Conservation (phyloP, 2,797 vertebrate genomes). For the Lutjanus argentimaculatus region DNA sequence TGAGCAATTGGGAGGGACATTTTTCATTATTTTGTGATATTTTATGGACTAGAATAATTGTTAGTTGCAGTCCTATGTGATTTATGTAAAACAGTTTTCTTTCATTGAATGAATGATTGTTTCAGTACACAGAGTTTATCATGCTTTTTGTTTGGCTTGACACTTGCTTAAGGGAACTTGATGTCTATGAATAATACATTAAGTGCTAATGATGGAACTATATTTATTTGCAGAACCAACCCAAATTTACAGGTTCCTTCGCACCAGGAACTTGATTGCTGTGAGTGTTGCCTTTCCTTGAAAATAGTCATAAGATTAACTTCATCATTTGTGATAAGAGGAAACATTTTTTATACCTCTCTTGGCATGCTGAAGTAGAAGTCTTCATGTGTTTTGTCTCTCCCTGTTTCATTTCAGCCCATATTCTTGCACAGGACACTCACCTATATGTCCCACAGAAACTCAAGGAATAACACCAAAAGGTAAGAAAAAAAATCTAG, state of each 20-base stretch:
- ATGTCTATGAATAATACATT: too few relatives aligned
- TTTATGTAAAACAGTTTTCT: background rate
- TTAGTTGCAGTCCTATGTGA: too few relatives aligned
- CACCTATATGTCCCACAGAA: conserved; percentile 98
- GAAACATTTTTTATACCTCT: conserved; percentile 15
- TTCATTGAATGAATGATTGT: background rate
- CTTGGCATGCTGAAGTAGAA: background rate
- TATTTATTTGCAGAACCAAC: conserved; percentile 90
- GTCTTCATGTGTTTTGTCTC: background rate
- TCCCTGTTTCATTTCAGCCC: conserved; percentile 86
- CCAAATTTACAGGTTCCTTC: conserved; percentile 99
- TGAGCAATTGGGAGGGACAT: too few relatives aligned
- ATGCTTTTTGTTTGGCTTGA: too few relatives aligned
- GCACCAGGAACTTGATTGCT: conserved; percentile 97
- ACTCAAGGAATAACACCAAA: conserved; percentile 94
- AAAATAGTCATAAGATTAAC: background rate
- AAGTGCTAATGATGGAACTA: background rate
- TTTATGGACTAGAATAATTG: too few relatives aligned
- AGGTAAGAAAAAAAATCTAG: conserved; percentile 83
- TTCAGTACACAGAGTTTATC: background rate
- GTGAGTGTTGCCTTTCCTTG: conserved; percentile 86
- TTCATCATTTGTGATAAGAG: background rate
- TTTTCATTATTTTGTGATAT: too few relatives aligned
- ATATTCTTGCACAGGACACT: conserved; percentile 99
- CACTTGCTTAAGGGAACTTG: background rate